Percentiles rank a stretch among this genome's conserved stretches.
Conservation (phyloP, 2,888 invertebrate genomes). For the Gastrophysa polygoni region DNA sequence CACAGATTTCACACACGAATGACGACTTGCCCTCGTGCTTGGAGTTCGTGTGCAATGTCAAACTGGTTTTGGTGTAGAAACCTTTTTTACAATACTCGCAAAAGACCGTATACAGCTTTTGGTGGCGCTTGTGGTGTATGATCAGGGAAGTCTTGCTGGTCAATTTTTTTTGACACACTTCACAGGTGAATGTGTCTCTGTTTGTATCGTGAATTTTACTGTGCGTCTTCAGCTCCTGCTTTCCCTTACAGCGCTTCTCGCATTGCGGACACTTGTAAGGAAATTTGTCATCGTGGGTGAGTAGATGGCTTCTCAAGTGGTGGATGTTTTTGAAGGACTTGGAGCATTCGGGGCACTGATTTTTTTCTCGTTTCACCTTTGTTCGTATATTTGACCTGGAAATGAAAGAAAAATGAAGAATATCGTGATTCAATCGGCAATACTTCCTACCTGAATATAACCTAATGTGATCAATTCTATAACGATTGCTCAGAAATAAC, state of each 20-base stretch:
- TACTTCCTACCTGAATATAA: not conserved
- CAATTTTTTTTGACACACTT: slow-evolving; percentile 64
- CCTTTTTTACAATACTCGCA: slow-evolving; percentile 42
- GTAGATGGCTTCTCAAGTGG: slow-evolving; percentile 47
- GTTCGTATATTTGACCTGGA: slow-evolving; percentile 15
- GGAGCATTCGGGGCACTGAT: slow-evolving; percentile 61
- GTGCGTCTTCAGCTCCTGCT: slow-evolving; percentile 32
- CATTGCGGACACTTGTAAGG: slow-evolving; percentile 27
- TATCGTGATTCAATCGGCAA: not conserved
- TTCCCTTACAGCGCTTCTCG: slow-evolving; percentile 32
- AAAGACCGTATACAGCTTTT: slow-evolving; percentile 49
- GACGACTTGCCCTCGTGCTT: slow-evolving; percentile 41
- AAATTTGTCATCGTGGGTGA: slow-evolving; percentile 24
- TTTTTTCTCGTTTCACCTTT: slow-evolving; percentile 54
- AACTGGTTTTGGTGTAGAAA: slow-evolving; percentile 38
- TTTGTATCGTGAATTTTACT: slow-evolving; percentile 31
- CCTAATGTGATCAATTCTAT: too few relatives aligned
- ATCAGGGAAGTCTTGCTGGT: slow-evolving; percentile 40
- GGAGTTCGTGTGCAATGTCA: slow-evolving; percentile 39
- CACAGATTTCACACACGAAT: slow-evolving; percentile 44
- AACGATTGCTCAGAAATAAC: too few relatives aligned
- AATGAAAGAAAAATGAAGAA: not conserved
- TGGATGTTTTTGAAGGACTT: slow-evolving; percentile 64
- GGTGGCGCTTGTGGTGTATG: slow-evolving; percentile 37
- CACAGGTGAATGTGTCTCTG: slow-evolving; percentile 53